These are phyloP conservation scores for Tipula confusa DNA, from an alignment of 2,888 invertebrate genomes.

Conservation along the genomic window DNA sequence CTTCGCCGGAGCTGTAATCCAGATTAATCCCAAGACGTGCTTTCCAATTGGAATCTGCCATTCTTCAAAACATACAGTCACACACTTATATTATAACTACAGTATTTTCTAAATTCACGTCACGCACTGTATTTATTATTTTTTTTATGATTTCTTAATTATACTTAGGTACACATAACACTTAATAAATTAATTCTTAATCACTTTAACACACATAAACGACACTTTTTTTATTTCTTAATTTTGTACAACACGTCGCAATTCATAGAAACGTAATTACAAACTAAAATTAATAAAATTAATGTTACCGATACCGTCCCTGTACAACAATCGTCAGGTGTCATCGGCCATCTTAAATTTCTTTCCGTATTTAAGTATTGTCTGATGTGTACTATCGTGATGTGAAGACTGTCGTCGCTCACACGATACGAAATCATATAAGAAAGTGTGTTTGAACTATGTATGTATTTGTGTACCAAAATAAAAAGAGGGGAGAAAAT, in stretches of 20 bases:
- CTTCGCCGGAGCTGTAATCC: slow-evolving; percentile 52
- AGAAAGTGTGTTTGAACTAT: too few relatives aligned
- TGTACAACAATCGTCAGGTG: neutral
- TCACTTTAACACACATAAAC: neutral
- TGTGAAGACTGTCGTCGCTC: neutral
- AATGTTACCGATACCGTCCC: neutral
- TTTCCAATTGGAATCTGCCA: slow-evolving; percentile 53
- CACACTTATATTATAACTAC: neutral
- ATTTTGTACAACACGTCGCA: neutral
- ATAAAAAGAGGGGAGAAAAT: neutral
- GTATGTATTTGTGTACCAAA: too few relatives aligned
- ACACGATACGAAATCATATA: neutral
- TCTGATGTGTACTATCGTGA: neutral
- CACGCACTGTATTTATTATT: neutral
- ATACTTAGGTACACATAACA: neutral
- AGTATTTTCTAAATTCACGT: neutral
- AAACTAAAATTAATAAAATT: neutral
- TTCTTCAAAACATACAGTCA: slow-evolving; percentile 33
- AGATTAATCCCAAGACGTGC: slow-evolving; percentile 52
- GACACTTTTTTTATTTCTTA: neutral
- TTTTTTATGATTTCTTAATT: neutral
- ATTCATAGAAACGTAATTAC: neutral
- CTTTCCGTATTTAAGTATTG: neutral
- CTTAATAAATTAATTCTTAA: neutral
- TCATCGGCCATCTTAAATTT: slow-evolving; percentile 6